Percentiles rank a stretch among this genome's conserved stretches.
These are phyloP conservation scores for Scyliorhinus canicula DNA, from an alignment of 2,797 vertebrate genomes.

Conservation along the genomic window DNA sequence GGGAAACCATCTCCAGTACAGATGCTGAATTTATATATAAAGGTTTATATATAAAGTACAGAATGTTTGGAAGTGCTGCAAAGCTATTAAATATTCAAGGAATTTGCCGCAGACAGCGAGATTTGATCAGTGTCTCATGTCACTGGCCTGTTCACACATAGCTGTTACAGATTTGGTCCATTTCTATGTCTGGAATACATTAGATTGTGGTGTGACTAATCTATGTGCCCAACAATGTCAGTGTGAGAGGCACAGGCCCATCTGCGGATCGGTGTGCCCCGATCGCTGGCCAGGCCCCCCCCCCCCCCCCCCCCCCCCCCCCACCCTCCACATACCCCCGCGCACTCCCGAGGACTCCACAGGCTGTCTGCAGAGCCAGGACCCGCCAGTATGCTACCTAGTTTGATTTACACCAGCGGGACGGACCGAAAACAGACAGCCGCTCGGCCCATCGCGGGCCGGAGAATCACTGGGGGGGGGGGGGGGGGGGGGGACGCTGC, in stretches of 20 bases:
- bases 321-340: too few species aligned
- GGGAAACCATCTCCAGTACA: neutral
- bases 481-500: too few species aligned
- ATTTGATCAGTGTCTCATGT: neutral
- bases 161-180: neutral
- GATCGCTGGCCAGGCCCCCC: too few species aligned
- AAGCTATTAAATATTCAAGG: neutral
- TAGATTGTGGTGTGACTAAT: neutral
- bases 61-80: neutral
- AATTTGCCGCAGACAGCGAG: neutral
- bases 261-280: too few species aligned
- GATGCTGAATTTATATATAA: neutral
- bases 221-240: neutral
- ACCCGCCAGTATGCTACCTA: too few species aligned
- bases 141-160: neutral
- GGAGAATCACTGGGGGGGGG: too few species aligned
- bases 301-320: too few species aligned
- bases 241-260: neutral
- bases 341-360: too few species aligned
- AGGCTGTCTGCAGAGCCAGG: too few species aligned
- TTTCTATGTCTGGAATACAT: neutral
- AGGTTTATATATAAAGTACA: neutral
- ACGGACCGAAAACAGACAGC: too few species aligned
- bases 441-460: too few species aligned
- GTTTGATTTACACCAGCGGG: too few species aligned